Conservation (phyloP, 2,888 invertebrate genomes). For the Erpobdella octoculata region DNA sequence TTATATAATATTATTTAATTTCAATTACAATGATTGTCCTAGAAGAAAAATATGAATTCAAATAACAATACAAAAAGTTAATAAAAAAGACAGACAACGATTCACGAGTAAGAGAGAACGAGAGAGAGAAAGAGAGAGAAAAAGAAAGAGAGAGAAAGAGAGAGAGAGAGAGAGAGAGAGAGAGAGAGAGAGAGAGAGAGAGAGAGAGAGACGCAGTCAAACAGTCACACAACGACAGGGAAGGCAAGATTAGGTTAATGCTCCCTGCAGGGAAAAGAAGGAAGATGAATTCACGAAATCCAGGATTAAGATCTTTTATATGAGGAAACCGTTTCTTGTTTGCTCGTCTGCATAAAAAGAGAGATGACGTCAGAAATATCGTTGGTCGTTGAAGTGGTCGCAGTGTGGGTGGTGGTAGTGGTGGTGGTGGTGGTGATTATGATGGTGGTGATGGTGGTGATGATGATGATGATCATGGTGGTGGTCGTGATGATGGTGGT, state of each 20-base stretch:
- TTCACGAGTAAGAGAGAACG: too few species aligned
- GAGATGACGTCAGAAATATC: background rate
- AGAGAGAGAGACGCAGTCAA: background rate
- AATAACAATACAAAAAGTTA: too few species aligned
- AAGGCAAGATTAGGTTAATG: background rate
- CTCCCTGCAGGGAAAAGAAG: too few species aligned
- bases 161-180: too few species aligned
- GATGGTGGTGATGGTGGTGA: background rate
- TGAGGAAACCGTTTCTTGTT: too few species aligned
- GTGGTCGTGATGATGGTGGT: background rate
- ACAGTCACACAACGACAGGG: too few species aligned
- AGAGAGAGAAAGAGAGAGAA: conserved; percentile 1
- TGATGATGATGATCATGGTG: background rate
- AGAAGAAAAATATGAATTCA: too few species aligned
- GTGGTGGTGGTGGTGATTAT: background rate
- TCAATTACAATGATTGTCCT: too few species aligned
- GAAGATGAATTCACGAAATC: background rate
- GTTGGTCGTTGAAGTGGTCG: too few species aligned
- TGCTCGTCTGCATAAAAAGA: too few species aligned
- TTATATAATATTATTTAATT: too few species aligned
- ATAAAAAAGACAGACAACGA: too few species aligned
- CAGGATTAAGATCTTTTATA: background rate
- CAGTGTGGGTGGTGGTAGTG: background rate
- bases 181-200: background rate
- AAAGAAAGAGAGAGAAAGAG: background rate